Percentiles rank a stretch among this genome's conserved stretches.
Conservation (phyloP, 2,888 invertebrate genomes). For the Fragum fragum region DNA sequence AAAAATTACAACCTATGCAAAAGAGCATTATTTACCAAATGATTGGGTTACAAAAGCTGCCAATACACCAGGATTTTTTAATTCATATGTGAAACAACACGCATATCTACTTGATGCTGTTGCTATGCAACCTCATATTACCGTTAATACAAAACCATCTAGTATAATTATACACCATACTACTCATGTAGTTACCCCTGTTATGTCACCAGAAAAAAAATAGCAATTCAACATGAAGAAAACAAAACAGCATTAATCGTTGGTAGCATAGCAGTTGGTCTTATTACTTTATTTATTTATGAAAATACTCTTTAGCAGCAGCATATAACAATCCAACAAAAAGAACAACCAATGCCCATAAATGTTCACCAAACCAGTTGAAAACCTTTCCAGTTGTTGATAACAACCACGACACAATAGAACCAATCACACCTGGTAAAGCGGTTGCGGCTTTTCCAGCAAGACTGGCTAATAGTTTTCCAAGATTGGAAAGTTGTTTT, state of each 20-base stretch:
- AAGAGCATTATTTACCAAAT: constrained; percentile 24
- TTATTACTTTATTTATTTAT: constrained; percentile 26
- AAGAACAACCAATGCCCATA: constrained; percentile 34
- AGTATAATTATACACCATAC: constrained; percentile 7
- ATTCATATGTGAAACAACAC: constrained; percentile 26
- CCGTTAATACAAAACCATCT: constrained; percentile 19
- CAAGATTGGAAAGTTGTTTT: constrained; percentile 51
- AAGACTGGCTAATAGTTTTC: constrained; percentile 37
- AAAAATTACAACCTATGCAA: constrained; percentile 30
- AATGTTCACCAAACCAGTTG: constrained; percentile 50
- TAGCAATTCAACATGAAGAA: constrained; percentile 25
- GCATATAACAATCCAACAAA: constrained; percentile 28
- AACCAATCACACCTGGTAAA: constrained; percentile 47
- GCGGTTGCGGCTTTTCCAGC: constrained; percentile 46
- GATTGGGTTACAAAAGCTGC: constrained; percentile 17
- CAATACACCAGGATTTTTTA: constrained; percentile 19
- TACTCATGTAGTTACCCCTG: constrained; percentile 2
- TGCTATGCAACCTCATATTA: constrained; percentile 26
- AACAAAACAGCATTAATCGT: constrained; percentile 31
- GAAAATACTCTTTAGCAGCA: constrained; percentile 33
- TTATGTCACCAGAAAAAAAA: constrained; percentile 19
- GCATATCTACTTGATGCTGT: constrained; percentile 20
- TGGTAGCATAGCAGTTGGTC: constrained; percentile 30
- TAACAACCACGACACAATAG: constrained; percentile 52
- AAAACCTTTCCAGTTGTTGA: constrained; percentile 49